These are phyloP conservation scores for Eulacestoma nigropectus DNA, from an alignment of 2,113 vertebrate species.

Conservation along the genomic window DNA sequence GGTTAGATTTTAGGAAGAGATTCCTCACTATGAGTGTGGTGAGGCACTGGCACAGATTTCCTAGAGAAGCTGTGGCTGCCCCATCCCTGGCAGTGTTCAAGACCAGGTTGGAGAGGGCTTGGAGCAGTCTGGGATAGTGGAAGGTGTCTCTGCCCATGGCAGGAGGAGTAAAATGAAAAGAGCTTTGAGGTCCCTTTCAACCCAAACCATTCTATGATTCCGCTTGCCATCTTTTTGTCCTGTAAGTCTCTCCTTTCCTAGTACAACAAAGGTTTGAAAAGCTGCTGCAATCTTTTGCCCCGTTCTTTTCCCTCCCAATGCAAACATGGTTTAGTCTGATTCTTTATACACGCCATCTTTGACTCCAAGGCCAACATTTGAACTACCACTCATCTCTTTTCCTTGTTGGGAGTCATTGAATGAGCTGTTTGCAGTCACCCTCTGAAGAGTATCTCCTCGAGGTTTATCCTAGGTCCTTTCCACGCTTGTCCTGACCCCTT, in stretches of 20 bases:
- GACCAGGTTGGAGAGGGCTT: neutral
- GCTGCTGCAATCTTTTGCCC: neutral
- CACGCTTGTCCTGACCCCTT: constrained; percentile 6
- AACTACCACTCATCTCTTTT: neutral
- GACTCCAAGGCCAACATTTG: neutral
- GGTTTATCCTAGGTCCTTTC: neutral
- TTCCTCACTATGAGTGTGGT: neutral
- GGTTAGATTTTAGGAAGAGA: neutral
- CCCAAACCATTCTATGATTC: neutral
- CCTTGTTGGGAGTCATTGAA: neutral
- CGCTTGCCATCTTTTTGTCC: neutral
- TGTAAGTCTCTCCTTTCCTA: neutral
- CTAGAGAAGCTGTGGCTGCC: neutral
- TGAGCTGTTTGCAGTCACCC: neutral
- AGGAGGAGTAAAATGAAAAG: neutral
- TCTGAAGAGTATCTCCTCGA: neutral
- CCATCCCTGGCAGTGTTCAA: neutral
- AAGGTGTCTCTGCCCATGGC: neutral
- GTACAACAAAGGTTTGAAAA: neutral
- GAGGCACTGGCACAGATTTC: neutral
- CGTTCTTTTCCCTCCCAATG: neutral
- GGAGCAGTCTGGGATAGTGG: neutral
- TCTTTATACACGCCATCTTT: neutral
- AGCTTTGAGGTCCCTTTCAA: neutral
- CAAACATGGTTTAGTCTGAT: neutral